These are phyloP conservation scores for Hesperia comma DNA, from an alignment of 2,888 invertebrate species.

Conservation along the genomic window DNA sequence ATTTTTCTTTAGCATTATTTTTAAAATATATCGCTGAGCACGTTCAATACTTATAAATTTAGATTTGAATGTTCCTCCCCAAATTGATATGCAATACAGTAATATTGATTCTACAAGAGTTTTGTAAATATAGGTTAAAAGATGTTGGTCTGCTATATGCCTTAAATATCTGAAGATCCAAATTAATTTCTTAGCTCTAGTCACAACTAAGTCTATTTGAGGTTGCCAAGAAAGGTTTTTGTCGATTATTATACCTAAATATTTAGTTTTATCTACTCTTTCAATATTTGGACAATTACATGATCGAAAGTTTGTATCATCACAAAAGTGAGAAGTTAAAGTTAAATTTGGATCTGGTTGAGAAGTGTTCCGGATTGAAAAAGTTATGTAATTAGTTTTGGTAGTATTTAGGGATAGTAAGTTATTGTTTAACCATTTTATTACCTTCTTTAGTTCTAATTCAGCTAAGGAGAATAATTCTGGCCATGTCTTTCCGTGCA, in stretches of 20 bases:
- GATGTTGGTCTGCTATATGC: slow-evolving; percentile 4
- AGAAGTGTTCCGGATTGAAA: neutral
- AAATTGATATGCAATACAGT: no score
- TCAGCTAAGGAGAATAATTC: slow-evolving; percentile 1
- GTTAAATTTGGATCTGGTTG: slow-evolving; percentile 5
- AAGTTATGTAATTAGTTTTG: slow-evolving; percentile 1
- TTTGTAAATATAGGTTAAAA: slow-evolving; percentile 1
- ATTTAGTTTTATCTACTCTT: neutral
- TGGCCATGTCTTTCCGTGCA: neutral
- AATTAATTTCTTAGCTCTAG: slow-evolving; percentile 2
- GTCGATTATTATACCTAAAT: slow-evolving; percentile 1
- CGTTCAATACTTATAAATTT: no score
- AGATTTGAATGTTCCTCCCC: no score
- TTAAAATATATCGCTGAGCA: no score
- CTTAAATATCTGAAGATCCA: slow-evolving; percentile 1
- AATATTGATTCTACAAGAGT: no score
- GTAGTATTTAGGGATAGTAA: neutral
- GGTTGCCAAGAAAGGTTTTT: slow-evolving; percentile 11
- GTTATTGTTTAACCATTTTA: neutral
- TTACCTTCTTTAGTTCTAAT: neutral
- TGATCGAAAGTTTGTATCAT: neutral
- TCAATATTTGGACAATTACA: neutral
- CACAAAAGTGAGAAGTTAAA: neutral
- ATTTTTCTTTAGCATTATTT: no score
- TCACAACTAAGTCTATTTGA: neutral